A percentile compares a stretch with the other conserved stretches of the same genome.
Conservation (phyloP, 2,113 vertebrate species). For the Anseranas semipalmata region DNA sequence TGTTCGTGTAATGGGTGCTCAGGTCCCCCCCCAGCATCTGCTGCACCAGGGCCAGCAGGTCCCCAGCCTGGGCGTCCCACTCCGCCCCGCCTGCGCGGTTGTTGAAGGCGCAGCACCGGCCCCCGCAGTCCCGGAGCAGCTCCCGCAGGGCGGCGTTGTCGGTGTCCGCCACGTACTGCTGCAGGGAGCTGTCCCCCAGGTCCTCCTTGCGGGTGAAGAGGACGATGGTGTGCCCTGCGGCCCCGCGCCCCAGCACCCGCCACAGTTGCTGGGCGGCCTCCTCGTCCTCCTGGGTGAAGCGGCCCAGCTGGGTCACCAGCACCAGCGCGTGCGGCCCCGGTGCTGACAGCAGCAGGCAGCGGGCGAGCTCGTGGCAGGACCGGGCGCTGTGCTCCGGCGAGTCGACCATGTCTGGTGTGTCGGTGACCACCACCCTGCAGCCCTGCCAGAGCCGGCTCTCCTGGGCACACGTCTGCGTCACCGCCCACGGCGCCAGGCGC, state of each 20-base stretch:
- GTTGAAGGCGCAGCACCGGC: not conserved
- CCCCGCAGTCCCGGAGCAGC: not conserved
- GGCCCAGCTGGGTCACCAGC: constrained; percentile 11
- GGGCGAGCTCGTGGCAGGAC: constrained; percentile 64
- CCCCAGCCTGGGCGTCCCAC: not conserved
- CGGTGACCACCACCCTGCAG: constrained; percentile 63
- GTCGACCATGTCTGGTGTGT: constrained; percentile 79
- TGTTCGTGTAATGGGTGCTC: fast-evolving
- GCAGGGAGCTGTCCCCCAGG: not conserved
- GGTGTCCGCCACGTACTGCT: not conserved
- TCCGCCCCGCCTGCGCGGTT: not conserved
- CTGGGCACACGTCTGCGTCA: constrained; percentile 60
- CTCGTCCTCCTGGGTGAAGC: not conserved
- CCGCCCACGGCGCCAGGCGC: constrained; percentile 7
- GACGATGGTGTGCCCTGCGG: not conserved
- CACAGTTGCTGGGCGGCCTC: not conserved
- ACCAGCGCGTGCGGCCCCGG: constrained; percentile 74
- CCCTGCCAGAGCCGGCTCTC: not conserved
- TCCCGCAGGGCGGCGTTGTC: not conserved
- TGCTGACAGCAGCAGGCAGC: constrained; percentile 56
- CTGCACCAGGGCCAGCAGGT: not conserved
- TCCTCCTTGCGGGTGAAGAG: constrained; percentile 48
- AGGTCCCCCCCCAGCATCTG: not conserved
- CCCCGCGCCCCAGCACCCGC: not conserved
- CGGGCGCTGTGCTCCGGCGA: constrained; percentile 42